Base-by-base conservation (phyloP, 2,113 vertebrate species). In the Trichechus manatus region DNA sequence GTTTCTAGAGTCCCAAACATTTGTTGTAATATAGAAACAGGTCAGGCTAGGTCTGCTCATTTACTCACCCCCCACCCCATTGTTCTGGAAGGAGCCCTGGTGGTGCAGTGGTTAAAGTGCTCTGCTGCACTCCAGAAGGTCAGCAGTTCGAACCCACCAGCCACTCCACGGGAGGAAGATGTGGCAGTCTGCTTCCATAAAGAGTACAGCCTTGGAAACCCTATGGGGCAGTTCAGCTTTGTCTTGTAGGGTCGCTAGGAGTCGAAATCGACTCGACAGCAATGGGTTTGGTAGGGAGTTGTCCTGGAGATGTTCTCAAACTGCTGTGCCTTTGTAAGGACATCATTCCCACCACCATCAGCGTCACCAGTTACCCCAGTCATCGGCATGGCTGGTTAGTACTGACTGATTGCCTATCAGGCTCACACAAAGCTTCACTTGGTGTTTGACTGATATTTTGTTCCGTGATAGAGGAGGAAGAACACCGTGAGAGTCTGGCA, bases 401-500 rank as follows among this genome's bases (percentile, higher is more conserved):
- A 68, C 14, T 42, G 27, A 93, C 64, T 47, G 82, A 95, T 81
- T 90, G 25, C 61, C 44, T 61, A 2, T 47, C 11, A 25, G 23
- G 6, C 66, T 83, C 31, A 44, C 64, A 80, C 93, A 17, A 27
- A 92, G 23, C 77, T 93, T 15, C 44, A 42, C n/a, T 66, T 84
- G 53, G 22, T 93, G 22, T 80, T 77, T 86, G 42, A 44, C 33
- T 94, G 80, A 56, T 95, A 83, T 44, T 97, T 93, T 93, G 39
- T 85, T 87, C 72, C 36, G 6, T 88, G 27, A 74, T 66, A 63
- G 56, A 79, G 44, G 72, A 95, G 64, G 84, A 94, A 96, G 91
- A 94, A 64, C 27, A 33, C 53, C 6, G 56, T 88, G 56, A 83
- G 90, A 90, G 31, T 75, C 47, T 93, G 93, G 77, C 44, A 84